Conservation (phyloP, 2,797 vertebrate species). For the Poecilia velifera region DNA sequence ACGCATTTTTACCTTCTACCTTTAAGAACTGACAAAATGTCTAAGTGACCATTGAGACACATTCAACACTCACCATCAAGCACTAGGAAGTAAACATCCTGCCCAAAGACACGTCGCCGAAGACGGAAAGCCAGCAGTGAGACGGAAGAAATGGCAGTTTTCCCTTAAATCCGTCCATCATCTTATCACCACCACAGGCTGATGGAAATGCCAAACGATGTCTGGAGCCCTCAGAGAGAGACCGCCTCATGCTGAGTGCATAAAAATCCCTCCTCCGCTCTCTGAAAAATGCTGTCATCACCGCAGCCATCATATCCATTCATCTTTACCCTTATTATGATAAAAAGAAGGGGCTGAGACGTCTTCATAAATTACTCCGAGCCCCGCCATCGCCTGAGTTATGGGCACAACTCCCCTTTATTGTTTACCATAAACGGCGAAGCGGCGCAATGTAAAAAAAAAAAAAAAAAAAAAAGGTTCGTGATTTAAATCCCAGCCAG, state of each 20-base stretch:
- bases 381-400: not conserved
- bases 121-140: slow-evolving; percentile 18
- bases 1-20: not conserved
- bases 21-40: too few relatives aligned
- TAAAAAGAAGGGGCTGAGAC: slow-evolving; percentile 2
- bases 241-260: slow-evolving; percentile 22
- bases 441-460: not conserved
- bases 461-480: not conserved
- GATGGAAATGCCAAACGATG: slow-evolving; percentile 69
- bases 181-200: slow-evolving; percentile 54
- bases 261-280: slow-evolving; percentile 27
- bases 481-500: not conserved
- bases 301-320: slow-evolving; percentile 38
- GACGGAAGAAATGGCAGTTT: slow-evolving; percentile 50
- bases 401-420: not conserved
- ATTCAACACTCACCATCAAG: slow-evolving; percentile 26
- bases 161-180: slow-evolving; percentile 47
- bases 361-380: slow-evolving; percentile 2
- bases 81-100: slow-evolving; percentile 22
- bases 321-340: slow-evolving; percentile 6
- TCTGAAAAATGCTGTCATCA: slow-evolving; percentile 33
- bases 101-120: slow-evolving; percentile 26
- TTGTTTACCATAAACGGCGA: slow-evolving; percentile 1
- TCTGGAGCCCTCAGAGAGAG: slow-evolving; percentile 41
- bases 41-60: slow-evolving; percentile 24